Conservation (phyloP, 1,140 invertebrate species). For the Metaphire vulgaris region DNA sequence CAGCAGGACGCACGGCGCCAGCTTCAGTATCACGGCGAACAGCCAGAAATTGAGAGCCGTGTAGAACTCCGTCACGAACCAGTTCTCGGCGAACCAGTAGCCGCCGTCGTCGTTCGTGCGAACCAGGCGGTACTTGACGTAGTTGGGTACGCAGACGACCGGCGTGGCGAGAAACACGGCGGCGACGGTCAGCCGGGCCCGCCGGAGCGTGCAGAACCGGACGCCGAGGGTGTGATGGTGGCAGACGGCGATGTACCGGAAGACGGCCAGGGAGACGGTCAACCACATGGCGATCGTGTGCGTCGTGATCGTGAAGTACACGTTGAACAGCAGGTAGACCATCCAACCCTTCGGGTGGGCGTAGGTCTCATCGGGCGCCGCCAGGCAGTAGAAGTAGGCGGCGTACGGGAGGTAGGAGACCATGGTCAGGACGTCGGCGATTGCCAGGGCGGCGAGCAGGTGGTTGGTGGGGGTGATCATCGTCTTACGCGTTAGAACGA, state of each 20-base stretch:
- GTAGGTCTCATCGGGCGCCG: slow-evolving; percentile 16
- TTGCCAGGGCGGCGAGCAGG: slow-evolving; percentile 73
- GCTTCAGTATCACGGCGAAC: slow-evolving; percentile 12
- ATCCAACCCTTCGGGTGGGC: slow-evolving; percentile 37
- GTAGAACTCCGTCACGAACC: neutral
- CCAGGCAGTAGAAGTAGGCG: slow-evolving; percentile 56
- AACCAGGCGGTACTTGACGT: neutral
- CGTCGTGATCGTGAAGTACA: slow-evolving; percentile 68
- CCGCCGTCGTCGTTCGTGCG: neutral
- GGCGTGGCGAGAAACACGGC: slow-evolving; percentile 4
- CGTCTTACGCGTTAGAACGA: slow-evolving; percentile 75
- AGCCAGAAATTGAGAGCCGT: slow-evolving; percentile 18
- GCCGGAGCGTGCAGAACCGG: neutral
- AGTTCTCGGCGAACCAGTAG: slow-evolving; percentile 12
- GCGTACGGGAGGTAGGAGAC: slow-evolving; percentile 76
- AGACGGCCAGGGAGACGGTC: slow-evolving; percentile 81
- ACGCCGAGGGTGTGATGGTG: neutral
- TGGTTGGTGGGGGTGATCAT: slow-evolving; percentile 76
- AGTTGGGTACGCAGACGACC: neutral
- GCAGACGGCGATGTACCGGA: slow-evolving; percentile 45
- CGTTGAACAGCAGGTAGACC: slow-evolving; percentile 41
- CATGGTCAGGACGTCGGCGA: slow-evolving; percentile 79
- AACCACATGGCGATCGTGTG: slow-evolving; percentile 90
- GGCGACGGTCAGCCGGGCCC: slow-evolving; percentile 10
- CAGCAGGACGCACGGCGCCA: no score